These are phyloP conservation scores for Andrena cerasifolii DNA, from an alignment of 1,140 invertebrate species.

Conservation along the genomic window DNA sequence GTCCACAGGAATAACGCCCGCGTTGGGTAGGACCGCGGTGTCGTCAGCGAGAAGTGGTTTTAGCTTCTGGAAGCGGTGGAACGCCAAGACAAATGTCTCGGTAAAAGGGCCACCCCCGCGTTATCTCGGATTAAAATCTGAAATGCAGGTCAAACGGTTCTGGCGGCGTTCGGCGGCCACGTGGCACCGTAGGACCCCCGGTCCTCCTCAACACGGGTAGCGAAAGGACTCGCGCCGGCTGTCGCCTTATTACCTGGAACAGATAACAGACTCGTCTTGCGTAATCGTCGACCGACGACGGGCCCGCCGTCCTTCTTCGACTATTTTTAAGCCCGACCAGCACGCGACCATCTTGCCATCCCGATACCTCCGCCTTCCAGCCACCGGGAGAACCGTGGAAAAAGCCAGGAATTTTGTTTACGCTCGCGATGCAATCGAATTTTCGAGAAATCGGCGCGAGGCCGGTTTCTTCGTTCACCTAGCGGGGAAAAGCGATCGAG, in stretches of 20 bases:
- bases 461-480: too few relatives aligned
- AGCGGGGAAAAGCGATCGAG: not conserved
- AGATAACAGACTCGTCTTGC: conserved; percentile 77
- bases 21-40: not conserved
- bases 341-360: not conserved
- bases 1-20: too few relatives aligned
- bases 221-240: conserved; percentile 54
- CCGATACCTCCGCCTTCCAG: too few relatives aligned
- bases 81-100: conserved; percentile 58
- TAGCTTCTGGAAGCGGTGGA: not conserved
- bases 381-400: not conserved
- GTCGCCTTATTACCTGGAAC: conserved; percentile 49
- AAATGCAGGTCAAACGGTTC: conserved; percentile 41
- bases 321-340: conserved; percentile 42
- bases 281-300: conserved; percentile 70
- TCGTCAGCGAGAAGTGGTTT: not conserved
- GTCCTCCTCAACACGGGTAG: conserved; percentile 37
- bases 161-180: conserved; percentile 22
- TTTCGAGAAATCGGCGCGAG: not conserved
- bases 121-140: conserved; percentile 66
- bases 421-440: not conserved
- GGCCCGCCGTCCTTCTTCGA: not conserved
- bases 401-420: conserved; percentile 2
- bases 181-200: not conserved
- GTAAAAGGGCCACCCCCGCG: conserved; percentile 32